These are phyloP conservation scores for Rotaria macrura DNA, from an alignment of 2,888 invertebrate genomes.

Conservation along the genomic window DNA sequence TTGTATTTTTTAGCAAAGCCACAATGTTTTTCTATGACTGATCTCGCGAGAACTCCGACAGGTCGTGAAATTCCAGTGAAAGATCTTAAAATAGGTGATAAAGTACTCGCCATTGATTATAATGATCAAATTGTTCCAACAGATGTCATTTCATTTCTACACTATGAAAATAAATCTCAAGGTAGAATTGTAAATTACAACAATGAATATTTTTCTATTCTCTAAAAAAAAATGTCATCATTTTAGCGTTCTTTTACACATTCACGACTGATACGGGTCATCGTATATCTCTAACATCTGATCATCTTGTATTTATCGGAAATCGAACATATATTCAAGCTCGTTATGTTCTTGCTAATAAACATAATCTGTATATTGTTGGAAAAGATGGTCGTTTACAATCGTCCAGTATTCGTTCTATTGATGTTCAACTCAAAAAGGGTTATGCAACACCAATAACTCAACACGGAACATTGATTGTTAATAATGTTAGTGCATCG, in stretches of 20 bases:
- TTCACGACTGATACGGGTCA: background rate
- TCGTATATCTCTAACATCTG: background rate
- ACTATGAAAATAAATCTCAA: constrained; percentile 18
- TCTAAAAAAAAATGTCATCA: too few relatives aligned
- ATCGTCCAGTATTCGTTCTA: background rate
- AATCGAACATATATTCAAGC: background rate
- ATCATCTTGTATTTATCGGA: background rate
- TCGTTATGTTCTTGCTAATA: background rate
- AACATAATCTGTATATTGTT: background rate
- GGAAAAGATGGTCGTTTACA: background rate
- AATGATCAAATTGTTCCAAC: constrained; percentile 23
- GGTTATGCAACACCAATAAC: background rate
- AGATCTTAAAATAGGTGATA: constrained; percentile 29
- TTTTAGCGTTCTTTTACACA: background rate
- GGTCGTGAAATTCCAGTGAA: constrained; percentile 20
- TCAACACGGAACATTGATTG: background rate
- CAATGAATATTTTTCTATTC: too few relatives aligned
- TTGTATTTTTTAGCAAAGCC: background rate
- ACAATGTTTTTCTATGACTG: constrained; percentile 24
- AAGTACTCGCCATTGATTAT: constrained; percentile 24
- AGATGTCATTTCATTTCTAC: constrained; percentile 21
- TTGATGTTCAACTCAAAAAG: background rate
- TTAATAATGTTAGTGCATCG: background rate
- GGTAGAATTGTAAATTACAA: background rate
- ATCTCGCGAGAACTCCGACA: constrained; percentile 23